phyloP scores from a whole-genome alignment of 1,140 invertebrate species.

The Drosophila cardini region DNA sequence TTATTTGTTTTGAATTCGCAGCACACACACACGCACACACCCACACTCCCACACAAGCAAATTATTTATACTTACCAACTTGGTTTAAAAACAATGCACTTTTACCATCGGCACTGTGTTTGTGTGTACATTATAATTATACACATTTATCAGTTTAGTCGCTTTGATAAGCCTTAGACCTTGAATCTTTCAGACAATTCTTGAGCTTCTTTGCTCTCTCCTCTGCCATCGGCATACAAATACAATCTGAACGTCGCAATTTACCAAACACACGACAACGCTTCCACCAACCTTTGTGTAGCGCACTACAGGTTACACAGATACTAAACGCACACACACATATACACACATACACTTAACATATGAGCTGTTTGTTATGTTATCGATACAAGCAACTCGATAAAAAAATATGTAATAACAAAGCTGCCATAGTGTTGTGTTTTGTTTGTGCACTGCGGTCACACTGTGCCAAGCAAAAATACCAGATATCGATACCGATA shows the following conservation, averaged over 20 bases:
- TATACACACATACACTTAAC: not conserved
- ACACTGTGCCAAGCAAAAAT: not conserved
- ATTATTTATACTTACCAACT: slow-evolving; percentile 18
- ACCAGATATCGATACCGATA: slow-evolving; percentile 1
- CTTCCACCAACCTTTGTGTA: slow-evolving; percentile 47
- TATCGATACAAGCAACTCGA: slow-evolving; percentile 35
- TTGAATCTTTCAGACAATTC: slow-evolving; percentile 37
- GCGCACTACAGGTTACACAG: slow-evolving; percentile 30
- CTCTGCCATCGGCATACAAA: slow-evolving; percentile 14
- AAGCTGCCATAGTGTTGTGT: not conserved
- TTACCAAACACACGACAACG: slow-evolving; percentile 15
- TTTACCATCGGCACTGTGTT: too few relatives aligned
- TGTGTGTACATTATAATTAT: slow-evolving; percentile 21
- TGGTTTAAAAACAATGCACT: slow-evolving; percentile 38
- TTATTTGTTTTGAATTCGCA: slow-evolving; percentile 31
- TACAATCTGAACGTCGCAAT: slow-evolving; percentile 33
- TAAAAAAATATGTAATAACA: not conserved
- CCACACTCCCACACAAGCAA: not conserved
- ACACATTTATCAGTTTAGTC: slow-evolving; percentile 17
- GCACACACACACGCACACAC: not conserved
- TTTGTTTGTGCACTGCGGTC: not conserved
- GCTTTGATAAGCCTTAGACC: slow-evolving; percentile 33
- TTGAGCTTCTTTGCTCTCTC: slow-evolving; percentile 7
- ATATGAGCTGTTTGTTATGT: not conserved
- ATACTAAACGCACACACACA: slow-evolving; percentile 20